Evolutionary conservation across 1,140 invertebrate species (phyloP).

Genomic region (Pinna nobilis): DNA sequence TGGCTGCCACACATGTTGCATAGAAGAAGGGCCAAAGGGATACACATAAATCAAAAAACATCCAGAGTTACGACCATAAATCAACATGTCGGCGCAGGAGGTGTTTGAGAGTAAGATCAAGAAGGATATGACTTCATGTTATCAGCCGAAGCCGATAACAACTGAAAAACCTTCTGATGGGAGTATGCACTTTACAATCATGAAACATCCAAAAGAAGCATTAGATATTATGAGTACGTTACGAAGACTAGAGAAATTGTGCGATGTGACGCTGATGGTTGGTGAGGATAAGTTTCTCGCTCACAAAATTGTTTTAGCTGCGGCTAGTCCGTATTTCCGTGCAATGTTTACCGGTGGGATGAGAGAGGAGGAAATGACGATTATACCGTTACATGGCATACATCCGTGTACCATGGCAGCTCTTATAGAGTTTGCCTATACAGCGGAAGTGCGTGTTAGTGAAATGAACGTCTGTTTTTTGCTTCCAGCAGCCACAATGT

Average conservation of each 20-base stretch:
- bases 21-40: background rate
- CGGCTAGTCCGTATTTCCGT: constrained; percentile 81
- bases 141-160: constrained; percentile 66
- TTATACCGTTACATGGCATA: constrained; percentile 89
- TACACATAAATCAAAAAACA: background rate
- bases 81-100: constrained; percentile 45
- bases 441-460: constrained; percentile 90
- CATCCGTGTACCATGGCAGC: constrained; percentile 89
- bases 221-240: constrained; percentile 93
- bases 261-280: constrained; percentile 74
- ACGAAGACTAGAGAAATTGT: constrained; percentile 90
- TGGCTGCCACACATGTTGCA: background rate
- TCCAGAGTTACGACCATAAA: background rate
- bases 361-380: constrained; percentile 89
- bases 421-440: constrained; percentile 93
- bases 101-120: constrained; percentile 51
- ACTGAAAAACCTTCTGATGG: constrained; percentile 75
- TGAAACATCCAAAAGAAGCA: constrained; percentile 88
- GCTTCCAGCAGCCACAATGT: constrained; percentile 93
- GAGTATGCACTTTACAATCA: constrained; percentile 91
- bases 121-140: constrained; percentile 62
- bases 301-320: constrained; percentile 73
- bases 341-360: constrained; percentile 97
- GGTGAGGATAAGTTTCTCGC: constrained; percentile 66
- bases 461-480: constrained; percentile 93